Conservation (phyloP, 2,113 vertebrate species). For the Bos indicus region DNA sequence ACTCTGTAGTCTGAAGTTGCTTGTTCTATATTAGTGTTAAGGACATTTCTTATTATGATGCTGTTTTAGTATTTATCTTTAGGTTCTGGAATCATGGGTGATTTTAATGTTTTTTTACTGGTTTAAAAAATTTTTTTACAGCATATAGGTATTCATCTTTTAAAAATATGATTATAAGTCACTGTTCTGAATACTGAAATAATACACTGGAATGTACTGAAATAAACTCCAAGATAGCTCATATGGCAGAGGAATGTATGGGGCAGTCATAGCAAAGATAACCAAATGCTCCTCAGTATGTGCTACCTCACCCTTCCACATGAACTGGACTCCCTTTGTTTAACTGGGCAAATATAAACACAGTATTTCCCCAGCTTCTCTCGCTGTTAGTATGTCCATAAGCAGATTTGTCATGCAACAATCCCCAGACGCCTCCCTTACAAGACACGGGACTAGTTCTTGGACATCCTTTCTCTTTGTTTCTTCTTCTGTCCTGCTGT, state of each 20-base stretch:
- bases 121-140: not conserved
- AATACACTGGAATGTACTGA: not conserved
- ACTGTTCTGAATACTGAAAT: not conserved
- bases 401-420: not conserved
- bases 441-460: not conserved
- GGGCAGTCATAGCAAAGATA: not conserved
- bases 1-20: not conserved
- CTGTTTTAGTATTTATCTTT: not conserved
- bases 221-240: not conserved
- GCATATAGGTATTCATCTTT: not conserved
- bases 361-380: not conserved
- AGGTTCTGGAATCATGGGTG: not conserved
- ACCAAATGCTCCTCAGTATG: not conserved
- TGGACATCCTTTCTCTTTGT: not conserved
- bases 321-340: not conserved
- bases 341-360: not conserved
- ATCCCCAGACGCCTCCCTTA: not conserved
- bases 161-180: not conserved
- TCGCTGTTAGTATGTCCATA: not conserved
- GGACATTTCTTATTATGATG: not conserved
- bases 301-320: not conserved
- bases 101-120: not conserved
- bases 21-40: not conserved
- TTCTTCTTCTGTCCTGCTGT: not conserved
- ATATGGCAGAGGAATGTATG: not conserved